These are phyloP conservation scores for Drosophila leontia DNA, from an alignment of 1,140 invertebrate species.

Conservation along the genomic window DNA sequence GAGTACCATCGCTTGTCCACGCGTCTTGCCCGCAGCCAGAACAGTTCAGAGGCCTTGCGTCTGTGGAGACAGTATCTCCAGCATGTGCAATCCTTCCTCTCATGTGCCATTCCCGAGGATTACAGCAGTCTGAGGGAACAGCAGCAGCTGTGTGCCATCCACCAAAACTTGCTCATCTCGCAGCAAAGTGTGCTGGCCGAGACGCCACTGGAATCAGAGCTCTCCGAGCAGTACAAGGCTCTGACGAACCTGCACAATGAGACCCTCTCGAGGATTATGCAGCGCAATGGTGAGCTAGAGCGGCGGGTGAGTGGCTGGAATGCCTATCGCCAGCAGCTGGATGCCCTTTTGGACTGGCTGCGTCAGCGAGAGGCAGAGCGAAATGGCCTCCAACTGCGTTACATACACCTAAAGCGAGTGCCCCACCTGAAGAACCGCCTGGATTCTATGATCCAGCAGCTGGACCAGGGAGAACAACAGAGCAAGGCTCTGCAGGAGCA, in stretches of 20 bases:
- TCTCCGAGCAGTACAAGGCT: constrained; percentile 91
- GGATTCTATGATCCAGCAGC: constrained; percentile 88
- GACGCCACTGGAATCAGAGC: constrained; percentile 85
- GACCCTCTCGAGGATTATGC: constrained; percentile 92
- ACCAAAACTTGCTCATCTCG: constrained; percentile 91
- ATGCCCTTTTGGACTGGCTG: constrained; percentile 91
- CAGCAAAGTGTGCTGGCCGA: constrained; percentile 89
- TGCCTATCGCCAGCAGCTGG: constrained; percentile 90
- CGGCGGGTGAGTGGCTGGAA: constrained; percentile 92
- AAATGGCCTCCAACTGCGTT: constrained; percentile 91
- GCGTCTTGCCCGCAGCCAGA: constrained; percentile 91
- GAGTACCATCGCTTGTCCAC: constrained; percentile 93
- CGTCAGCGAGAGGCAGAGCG: constrained; percentile 92
- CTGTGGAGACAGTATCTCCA: constrained; percentile 93
- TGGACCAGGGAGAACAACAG: constrained; percentile 89
- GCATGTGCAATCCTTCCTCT: constrained; percentile 92
- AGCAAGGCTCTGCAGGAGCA: constrained; percentile 88
- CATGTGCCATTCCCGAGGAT: constrained; percentile 90
- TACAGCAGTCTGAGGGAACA: constrained; percentile 93
- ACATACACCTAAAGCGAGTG: constrained; percentile 91
- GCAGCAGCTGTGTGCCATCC: constrained; percentile 92
- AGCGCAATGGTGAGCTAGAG: constrained; percentile 91
- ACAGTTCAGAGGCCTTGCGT: constrained; percentile 89
- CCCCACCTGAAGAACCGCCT: constrained; percentile 90
- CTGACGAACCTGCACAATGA: constrained; percentile 94